Conservation (phyloP, 1,140 invertebrate genomes). For the Drosophila prosaltans region DNA sequence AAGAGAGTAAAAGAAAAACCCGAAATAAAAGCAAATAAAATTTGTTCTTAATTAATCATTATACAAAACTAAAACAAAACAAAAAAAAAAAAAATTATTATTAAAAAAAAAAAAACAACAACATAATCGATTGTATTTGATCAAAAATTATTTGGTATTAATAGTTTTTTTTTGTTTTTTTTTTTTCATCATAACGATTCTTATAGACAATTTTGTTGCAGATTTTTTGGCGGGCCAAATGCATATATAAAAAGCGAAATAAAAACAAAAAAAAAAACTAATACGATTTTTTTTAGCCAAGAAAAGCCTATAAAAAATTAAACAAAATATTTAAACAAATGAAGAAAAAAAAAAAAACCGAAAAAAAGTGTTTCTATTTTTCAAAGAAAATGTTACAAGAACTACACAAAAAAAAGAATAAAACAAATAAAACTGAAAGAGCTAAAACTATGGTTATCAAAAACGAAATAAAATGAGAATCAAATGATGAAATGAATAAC, state of each 20-base stretch:
- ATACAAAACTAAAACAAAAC: neutral
- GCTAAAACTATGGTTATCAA: conserved; percentile 31
- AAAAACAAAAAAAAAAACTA: conserved; percentile 9
- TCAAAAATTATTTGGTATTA: conserved; percentile 27
- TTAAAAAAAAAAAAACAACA: no score
- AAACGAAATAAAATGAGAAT: conserved; percentile 26
- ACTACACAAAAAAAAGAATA: neutral
- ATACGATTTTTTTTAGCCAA: conserved; percentile 44
- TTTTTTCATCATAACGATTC: conserved; percentile 17
- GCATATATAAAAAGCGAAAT: conserved; percentile 38
- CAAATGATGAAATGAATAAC: conserved; percentile 23
- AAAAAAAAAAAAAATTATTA: neutral
- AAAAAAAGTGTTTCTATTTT: conserved; percentile 69
- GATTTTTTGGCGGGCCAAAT: neutral
- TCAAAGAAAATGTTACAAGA: conserved; percentile 55
- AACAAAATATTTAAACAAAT: conserved; percentile 24
- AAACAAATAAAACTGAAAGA: conserved; percentile 3
- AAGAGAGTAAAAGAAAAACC: conserved; percentile 25
- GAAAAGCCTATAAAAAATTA: conserved; percentile 35
- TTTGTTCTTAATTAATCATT: conserved; percentile 56
- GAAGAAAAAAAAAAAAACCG: conserved; percentile 21
- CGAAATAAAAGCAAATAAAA: conserved; percentile 64
- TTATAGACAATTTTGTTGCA: neutral
- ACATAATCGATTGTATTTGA: conserved; percentile 33
- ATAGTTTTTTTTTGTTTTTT: neutral